A percentile compares a stretch with the other conserved stretches of the same genome.
These are phyloP conservation scores for Catharus fuscescens DNA, from an alignment of 2,113 vertebrate genomes.

Conservation along the genomic window DNA sequence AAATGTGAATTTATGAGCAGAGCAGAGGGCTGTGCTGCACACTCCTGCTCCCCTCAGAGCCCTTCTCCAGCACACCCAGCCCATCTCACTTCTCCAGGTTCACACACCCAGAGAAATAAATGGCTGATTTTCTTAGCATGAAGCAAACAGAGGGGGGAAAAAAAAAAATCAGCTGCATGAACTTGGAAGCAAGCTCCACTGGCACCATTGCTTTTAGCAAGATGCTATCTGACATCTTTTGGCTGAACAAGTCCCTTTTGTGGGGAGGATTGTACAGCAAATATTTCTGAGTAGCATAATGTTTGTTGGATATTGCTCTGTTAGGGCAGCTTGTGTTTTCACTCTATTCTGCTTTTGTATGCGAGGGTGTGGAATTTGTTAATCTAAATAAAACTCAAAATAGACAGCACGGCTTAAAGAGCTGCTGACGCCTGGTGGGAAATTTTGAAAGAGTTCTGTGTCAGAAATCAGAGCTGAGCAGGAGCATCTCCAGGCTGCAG, in stretches of 20 bases:
- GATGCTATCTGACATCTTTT: constrained; percentile 84
- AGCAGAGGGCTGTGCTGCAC: not conserved
- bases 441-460: constrained; percentile 68
- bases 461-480: constrained; percentile 61
- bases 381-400: constrained; percentile 87
- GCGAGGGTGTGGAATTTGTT: constrained; percentile 83
- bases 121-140: not conserved
- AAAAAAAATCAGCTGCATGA: constrained; percentile 67
- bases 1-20: not conserved
- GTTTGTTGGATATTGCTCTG: constrained; percentile 82
- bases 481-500: not conserved
- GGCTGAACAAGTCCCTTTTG: constrained; percentile 79
- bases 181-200: constrained; percentile 72
- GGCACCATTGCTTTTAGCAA: constrained; percentile 78
- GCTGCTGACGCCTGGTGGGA: constrained; percentile 76
- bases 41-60: not conserved
- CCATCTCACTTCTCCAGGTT: not conserved
- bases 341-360: constrained; percentile 80
- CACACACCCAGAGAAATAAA: constrained; percentile 13
- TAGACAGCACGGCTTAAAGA: constrained; percentile 74
- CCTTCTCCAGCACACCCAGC: not conserved
- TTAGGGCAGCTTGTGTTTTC: constrained; percentile 84
- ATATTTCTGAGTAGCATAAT: constrained; percentile 82
- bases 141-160: not conserved
- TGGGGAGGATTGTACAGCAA: constrained; percentile 78